phyloP scores from a whole-genome alignment of 1,140 invertebrate genomes.

The Phymorhynchus buccinoides region DNA sequence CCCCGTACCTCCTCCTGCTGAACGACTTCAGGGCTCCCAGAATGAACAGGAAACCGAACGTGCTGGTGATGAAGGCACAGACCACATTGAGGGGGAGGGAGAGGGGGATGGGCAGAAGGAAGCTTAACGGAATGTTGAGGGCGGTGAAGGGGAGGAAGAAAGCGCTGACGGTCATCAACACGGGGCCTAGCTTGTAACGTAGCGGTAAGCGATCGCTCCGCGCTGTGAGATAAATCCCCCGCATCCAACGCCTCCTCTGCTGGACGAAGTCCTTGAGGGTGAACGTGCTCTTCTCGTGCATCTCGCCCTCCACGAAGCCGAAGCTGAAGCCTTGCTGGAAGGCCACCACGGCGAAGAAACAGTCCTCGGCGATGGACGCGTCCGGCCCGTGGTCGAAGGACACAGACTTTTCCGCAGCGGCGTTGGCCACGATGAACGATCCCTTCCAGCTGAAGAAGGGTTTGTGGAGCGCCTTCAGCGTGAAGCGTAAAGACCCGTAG shows the following conservation, averaged over 20 bases:
- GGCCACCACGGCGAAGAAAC: conserved; percentile 96
- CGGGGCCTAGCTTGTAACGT: conserved; percentile 86
- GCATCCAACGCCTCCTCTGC: conserved; percentile 96
- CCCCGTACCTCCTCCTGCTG: conserved; percentile 87
- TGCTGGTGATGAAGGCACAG: conserved; percentile 89
- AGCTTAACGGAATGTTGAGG: conserved; percentile 88
- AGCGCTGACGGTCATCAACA: conserved; percentile 95
- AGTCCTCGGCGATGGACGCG: conserved; percentile 97
- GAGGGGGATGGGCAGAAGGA: conserved; percentile 88
- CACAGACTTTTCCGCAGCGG: conserved; percentile 88
- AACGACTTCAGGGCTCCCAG: conserved; percentile 97
- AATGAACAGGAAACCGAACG: conserved; percentile 96
- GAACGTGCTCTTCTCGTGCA: conserved; percentile 98
- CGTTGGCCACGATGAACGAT: conserved; percentile 79
- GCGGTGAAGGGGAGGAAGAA: conserved; percentile 93
- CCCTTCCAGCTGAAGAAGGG: conserved; percentile 96
- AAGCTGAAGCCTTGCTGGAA: conserved; percentile 74
- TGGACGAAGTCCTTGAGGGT: conserved; percentile 95
- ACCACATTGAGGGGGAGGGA: conserved; percentile 84
- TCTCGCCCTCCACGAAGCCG: conserved; percentile 80
- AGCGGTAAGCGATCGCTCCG: conserved; percentile 90
- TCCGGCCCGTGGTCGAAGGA: conserved; percentile 96
- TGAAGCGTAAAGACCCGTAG: conserved; percentile 94
- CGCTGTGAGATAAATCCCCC: conserved; percentile 95
- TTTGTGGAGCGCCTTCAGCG: conserved; percentile 94